Percentiles rank a stretch among this genome's conserved stretches.
Conservation (phyloP, 2,797 vertebrate species). For the Zalophus californianus region DNA sequence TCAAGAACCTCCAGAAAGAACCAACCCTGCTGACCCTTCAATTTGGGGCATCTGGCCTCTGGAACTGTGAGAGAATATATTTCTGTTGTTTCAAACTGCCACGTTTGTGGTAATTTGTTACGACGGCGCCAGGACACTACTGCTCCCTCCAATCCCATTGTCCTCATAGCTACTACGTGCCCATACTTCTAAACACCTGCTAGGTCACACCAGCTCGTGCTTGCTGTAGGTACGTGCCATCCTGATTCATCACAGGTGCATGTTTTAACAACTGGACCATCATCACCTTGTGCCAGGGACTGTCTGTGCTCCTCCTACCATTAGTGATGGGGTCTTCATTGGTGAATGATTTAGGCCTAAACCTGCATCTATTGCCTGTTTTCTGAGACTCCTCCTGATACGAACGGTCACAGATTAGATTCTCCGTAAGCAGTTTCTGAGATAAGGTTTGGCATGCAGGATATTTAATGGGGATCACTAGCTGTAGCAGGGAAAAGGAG, state of each 20-base stretch:
- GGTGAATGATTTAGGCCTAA: neutral
- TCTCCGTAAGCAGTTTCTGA: neutral
- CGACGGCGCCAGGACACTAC: neutral
- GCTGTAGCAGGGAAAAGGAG: neutral
- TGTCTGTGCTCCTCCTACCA: neutral
- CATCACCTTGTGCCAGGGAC: neutral
- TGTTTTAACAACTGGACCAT: neutral
- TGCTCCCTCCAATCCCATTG: neutral
- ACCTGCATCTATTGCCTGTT: neutral
- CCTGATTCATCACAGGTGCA: neutral
- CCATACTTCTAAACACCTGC: neutral
- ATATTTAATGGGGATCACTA: neutral
- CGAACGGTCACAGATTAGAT: neutral
- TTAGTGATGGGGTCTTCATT: neutral
- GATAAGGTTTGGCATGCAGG: neutral
- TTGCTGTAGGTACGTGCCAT: neutral
- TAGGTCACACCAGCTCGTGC: neutral
- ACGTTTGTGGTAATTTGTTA: constrained; percentile 8
- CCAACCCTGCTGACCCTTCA: neutral
- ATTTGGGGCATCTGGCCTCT: neutral
- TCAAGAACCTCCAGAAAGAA: neutral
- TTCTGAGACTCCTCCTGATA: neutral
- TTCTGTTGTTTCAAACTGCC: constrained; percentile 4
- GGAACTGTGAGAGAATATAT: neutral
- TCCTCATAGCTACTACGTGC: neutral